These are phyloP conservation scores for Noctua fimbriata DNA, from an alignment of 2,888 invertebrate species.

Conservation along the genomic window DNA sequence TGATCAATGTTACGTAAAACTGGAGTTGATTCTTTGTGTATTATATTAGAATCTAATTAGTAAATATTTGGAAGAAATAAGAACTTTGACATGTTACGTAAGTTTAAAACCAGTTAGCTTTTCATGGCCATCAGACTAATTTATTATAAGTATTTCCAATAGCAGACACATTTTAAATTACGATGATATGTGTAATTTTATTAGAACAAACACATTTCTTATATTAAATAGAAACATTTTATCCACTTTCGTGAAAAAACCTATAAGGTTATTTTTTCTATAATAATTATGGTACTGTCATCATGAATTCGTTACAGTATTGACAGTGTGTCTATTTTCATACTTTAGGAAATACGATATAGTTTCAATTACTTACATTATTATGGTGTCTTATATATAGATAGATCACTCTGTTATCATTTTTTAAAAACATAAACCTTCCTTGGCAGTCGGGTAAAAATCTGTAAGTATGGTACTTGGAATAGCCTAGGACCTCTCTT, in stretches of 20 bases:
- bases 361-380: no score
- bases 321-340: neutral
- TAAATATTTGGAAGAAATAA: neutral
- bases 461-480: neutral
- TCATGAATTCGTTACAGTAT: neutral
- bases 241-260: neutral
- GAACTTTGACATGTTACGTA: neutral
- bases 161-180: neutral
- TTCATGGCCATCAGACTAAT: neutral
- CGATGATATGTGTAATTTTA: neutral
- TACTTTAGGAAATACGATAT: neutral
- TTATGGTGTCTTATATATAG: no score
- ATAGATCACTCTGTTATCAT: neutral
- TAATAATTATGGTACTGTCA: neutral
- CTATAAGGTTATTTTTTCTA: neutral
- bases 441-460: no score
- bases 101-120: neutral
- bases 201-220: neutral
- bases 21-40: neutral
- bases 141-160: neutral
- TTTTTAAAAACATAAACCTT: neutral
- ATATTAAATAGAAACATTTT: neutral
- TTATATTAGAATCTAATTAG: neutral
- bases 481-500: neutral
- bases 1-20: neutral